Percentiles rank a stretch among this genome's conserved stretches.
These are phyloP conservation scores for Notocelia uddmanniana DNA, from an alignment of 2,888 invertebrate genomes.

Conservation along the genomic window DNA sequence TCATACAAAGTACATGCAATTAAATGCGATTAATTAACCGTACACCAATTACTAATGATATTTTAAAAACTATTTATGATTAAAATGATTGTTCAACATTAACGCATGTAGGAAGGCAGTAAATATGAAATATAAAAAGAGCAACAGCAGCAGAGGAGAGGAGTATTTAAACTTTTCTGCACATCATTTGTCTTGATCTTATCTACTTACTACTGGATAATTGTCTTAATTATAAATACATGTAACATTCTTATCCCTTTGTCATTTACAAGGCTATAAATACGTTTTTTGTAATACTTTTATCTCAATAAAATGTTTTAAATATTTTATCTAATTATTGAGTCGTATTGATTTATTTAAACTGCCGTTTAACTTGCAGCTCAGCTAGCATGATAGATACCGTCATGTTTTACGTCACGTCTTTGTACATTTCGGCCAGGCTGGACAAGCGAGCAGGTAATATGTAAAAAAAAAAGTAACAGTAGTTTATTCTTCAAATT, in stretches of 20 bases:
- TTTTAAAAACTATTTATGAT: constrained; percentile 24
- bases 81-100: constrained; percentile 22
- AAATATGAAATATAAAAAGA: constrained; percentile 14
- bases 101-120: constrained; percentile 27
- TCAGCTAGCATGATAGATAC: no score
- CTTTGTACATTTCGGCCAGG: no score
- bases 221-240: neutral
- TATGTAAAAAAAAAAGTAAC: no score
- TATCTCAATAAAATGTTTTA: neutral
- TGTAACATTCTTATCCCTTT: no score
- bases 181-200: neutral
- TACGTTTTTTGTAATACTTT: neutral
- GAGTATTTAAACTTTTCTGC: constrained; percentile 1
- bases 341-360: no score
- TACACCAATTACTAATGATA: constrained; percentile 21
- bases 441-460: no score
- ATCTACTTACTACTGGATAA: neutral
- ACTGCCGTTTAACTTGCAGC: no score
- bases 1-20: constrained; percentile 2
- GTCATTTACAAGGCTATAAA: neutral
- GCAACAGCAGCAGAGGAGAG: no score
- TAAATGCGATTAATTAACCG: constrained; percentile 10
- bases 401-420: no score
- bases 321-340: no score
- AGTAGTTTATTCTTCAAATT: no score